phyloP scores from a whole-genome alignment of 2,888 invertebrate genomes.

The Campoplex capitator region DNA sequence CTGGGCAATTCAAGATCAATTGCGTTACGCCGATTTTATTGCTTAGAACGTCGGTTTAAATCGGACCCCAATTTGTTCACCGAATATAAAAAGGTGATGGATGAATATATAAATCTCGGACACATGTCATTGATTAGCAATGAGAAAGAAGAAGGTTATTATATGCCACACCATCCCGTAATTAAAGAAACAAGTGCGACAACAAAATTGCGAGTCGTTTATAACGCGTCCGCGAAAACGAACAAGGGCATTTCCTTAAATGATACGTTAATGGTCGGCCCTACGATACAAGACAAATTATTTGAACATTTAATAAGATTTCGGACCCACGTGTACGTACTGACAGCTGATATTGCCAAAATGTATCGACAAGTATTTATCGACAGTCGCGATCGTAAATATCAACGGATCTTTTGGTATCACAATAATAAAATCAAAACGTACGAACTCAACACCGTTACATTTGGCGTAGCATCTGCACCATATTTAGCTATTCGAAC shows the following conservation, averaged over 20 bases:
- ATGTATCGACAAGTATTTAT: conserved; percentile 49
- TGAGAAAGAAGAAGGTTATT: no score
- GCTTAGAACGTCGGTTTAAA: conserved; percentile 14
- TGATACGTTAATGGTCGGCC: no score
- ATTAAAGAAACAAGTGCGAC: no score
- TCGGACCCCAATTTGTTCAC: background rate
- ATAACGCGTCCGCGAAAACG: no score
- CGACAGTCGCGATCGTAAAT: conserved; percentile 46
- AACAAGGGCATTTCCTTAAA: no score
- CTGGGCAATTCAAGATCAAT: background rate
- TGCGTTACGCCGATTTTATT: conserved; percentile 6
- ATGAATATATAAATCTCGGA: conserved; percentile 33
- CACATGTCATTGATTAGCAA: conserved; percentile 21
- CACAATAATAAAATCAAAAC: conserved; percentile 28
- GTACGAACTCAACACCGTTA: conserved; percentile 59
- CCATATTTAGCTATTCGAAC: conserved; percentile 72
- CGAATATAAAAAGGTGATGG: conserved; percentile 34
- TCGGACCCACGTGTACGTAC: conserved; percentile 36
- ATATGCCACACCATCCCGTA: no score
- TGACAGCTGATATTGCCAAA: conserved; percentile 27
- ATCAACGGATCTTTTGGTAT: conserved; percentile 62
- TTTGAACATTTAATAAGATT: conserved; percentile 17
- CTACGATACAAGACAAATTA: no score
- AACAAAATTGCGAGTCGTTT: no score
- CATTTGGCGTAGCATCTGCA: conserved; percentile 62